phyloP scores from a whole-genome alignment of 2,888 invertebrate genomes.

The Augiades crinisus region DNA sequence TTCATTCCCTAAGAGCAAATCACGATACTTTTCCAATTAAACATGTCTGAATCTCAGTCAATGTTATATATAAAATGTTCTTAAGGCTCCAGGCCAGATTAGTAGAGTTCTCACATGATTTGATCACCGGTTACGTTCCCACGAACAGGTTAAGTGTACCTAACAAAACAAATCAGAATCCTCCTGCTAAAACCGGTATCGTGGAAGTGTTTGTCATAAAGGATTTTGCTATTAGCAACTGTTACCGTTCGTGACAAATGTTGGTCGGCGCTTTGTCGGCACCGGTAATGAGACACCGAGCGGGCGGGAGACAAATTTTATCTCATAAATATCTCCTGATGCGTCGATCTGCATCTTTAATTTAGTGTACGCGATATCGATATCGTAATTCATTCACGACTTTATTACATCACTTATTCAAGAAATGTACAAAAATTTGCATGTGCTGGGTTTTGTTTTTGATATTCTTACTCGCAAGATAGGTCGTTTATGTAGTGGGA shows the following conservation, averaged over 20 bases:
- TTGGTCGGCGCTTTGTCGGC: conserved; percentile 67
- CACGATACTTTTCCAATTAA: conserved; percentile 16
- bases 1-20: conserved; percentile 22
- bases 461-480: no score
- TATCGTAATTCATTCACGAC: conserved; percentile 66
- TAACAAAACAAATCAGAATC: background rate
- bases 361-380: conserved; percentile 65
- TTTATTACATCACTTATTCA: conserved; percentile 60
- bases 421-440: conserved; percentile 15
- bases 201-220: conserved; percentile 10
- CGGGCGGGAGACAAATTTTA: conserved; percentile 70
- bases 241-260: conserved; percentile 66
- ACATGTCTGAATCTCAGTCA: conserved; percentile 12
- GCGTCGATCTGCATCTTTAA: conserved; percentile 71
- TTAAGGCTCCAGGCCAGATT: background rate
- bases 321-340: conserved; percentile 72
- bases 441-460: background rate
- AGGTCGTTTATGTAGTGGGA: no score
- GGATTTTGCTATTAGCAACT: conserved; percentile 67
- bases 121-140: no score
- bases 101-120: background rate
- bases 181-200: background rate
- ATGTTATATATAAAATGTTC: background rate
- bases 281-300: conserved; percentile 65
- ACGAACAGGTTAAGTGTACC: no score